Base-by-base conservation (phyloP, 2,888 invertebrate species). In the Melanostoma mellinum region DNA sequence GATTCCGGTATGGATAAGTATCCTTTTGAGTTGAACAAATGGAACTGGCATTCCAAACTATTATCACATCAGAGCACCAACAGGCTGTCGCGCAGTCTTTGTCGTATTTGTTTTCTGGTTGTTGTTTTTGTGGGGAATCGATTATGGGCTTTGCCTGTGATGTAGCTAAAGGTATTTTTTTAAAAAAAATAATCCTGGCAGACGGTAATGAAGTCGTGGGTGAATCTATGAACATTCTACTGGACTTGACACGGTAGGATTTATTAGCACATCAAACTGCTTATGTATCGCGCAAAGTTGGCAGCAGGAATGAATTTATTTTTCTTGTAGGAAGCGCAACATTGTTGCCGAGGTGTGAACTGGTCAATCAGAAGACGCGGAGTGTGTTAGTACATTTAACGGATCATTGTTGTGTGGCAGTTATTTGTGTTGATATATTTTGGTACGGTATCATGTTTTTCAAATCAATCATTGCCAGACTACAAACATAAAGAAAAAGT, bases 31-130 rank as follows among this genome's bases (percentile, higher is more conserved):
- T 46, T 65, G 73, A 61, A 82, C 60, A 73, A 78, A 82, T 82
- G 82, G 40, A 56, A 38, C 78, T 73, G 38, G 73, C 73, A 69
- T 63, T 73, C 69, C 46, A 40, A 56, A 40, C 82, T 82, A 82
- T 82, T 82, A 82, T 82, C 82, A 82, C 82, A 82, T 82, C 82
- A 78, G 63, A 52, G 67, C 73, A 78, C 67, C 78, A 82, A 82
- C 82, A 82, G 63, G 68, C 63, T 68, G 53, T 36, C 20, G 73
- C 50, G 35, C 60, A 50, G 52, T 69, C 55, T 35, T 61, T 56
- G 38, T 73, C 36, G 73, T 69, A 42, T 60, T 67, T 74, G 35
- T 50, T 6, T 56, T 36, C 53, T 63, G 8, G 55, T 42, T 38
- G 60, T 38, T 9, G 52, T 50, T 56, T 58, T 46, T 53, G 55